Percentiles rank a stretch among this genome's conserved stretches.
phyloP scores from a whole-genome alignment of 2,888 invertebrate genomes.

The Epinotia nisella region DNA sequence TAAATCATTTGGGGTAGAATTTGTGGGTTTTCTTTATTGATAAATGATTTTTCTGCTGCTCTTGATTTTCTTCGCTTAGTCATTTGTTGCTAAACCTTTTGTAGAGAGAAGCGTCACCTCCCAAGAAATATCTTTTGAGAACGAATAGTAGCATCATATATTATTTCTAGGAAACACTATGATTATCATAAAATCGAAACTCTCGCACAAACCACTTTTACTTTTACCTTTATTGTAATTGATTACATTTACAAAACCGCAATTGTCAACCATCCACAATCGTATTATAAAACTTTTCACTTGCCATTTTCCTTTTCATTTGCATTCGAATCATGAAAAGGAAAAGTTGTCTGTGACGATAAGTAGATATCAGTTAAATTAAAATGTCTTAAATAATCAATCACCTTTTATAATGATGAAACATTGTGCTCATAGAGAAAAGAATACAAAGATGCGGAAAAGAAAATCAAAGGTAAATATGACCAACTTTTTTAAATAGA shows the following conservation, averaged over 20 bases:
- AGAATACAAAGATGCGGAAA: neutral
- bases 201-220: constrained; percentile 4
- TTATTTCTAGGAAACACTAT: no score
- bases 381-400: no score
- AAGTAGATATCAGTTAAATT: no score
- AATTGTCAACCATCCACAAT: constrained; percentile 4
- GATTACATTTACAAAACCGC: constrained; percentile 24
- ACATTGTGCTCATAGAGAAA: neutral
- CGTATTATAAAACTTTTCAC: constrained; percentile 2
- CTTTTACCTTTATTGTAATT: neutral
- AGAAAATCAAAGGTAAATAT: constrained; percentile 10
- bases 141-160: no score
- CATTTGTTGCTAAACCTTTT: no score
- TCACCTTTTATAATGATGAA: constrained; percentile 2
- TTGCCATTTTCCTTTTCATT: constrained; percentile 29
- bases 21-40: neutral
- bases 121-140: no score
- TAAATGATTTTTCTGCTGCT: neutral
- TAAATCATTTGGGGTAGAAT: constrained; percentile 31
- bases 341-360: neutral
- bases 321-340: neutral
- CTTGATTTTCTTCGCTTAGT: neutral
- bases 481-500: no score
- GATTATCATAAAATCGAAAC: neutral
- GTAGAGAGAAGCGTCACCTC: no score